Conservation (phyloP, 2,113 vertebrate species). For the Platichthys stellatus region DNA sequence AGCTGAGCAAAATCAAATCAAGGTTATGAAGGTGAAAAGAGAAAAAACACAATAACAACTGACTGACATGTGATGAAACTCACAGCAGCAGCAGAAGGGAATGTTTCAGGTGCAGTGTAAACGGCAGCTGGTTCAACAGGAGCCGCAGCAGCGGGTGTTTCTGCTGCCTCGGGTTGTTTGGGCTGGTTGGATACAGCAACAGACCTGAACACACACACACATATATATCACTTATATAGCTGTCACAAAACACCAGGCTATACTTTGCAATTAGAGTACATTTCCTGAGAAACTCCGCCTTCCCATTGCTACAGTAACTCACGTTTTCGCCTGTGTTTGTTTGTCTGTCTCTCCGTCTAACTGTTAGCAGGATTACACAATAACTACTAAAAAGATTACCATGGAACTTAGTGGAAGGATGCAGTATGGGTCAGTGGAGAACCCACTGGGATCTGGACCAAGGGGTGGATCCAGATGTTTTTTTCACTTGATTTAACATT, state of each 20-base stretch:
- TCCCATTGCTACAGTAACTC: not conserved
- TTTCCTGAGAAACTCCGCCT: not conserved
- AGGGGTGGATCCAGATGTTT: too few relatives aligned
- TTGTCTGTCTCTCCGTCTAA: too few relatives aligned
- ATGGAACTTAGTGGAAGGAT: too few relatives aligned
- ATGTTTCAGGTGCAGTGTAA: conserved; percentile 6
- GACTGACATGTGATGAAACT: conserved; percentile 30
- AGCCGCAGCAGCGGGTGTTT: not conserved
- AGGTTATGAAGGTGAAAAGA: conserved; percentile 2
- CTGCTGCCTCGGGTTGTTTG: conserved; percentile 26
- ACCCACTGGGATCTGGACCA: too few relatives aligned
- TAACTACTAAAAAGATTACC: too few relatives aligned
- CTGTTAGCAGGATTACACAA: too few relatives aligned
- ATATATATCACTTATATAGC: too few relatives aligned
- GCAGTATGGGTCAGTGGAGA: too few relatives aligned
- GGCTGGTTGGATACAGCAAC: conserved; percentile 27
- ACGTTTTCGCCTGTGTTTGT: too few relatives aligned
- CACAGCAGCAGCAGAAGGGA: conserved; percentile 48
- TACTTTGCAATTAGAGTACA: not conserved
- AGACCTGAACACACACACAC: conserved; percentile 46
- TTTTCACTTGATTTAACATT: too few relatives aligned
- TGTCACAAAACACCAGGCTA: conserved; percentile 21
- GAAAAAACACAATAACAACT: not conserved
- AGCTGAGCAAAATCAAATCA: conserved; percentile 28
- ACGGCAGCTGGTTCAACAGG: conserved; percentile 20